Conservation (phyloP, 2,113 vertebrate species). For the Anarrhichthys ocellatus region DNA sequence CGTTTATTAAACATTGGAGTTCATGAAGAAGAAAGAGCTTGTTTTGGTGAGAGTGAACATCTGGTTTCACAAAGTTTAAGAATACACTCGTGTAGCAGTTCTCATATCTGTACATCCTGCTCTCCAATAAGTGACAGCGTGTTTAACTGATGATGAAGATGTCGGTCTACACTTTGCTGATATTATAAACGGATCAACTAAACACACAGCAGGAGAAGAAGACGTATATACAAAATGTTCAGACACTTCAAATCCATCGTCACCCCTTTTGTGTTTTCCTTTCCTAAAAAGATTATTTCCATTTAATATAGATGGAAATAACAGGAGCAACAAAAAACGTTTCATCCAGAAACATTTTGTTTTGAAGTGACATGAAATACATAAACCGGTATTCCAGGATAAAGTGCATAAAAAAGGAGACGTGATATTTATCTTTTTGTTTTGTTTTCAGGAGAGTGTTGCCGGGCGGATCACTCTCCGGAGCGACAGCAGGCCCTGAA, state of each 20-base stretch:
- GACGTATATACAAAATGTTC: constrained; percentile 31
- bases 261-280: constrained; percentile 24
- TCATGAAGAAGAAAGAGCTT: not conserved
- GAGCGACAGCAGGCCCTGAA: constrained; percentile 99
- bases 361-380: constrained; percentile 68
- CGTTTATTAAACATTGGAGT: too few species aligned
- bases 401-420: constrained; percentile 93
- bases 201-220: constrained; percentile 16
- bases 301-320: constrained; percentile 55
- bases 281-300: constrained; percentile 46
- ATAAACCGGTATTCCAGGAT: constrained; percentile 80
- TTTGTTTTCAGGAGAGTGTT: constrained; percentile 56
- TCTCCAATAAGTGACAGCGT: not conserved
- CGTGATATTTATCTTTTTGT: constrained; percentile 63
- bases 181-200: constrained; percentile 19
- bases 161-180: constrained; percentile 2
- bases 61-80: constrained; percentile 12
- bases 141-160: constrained; percentile 2
- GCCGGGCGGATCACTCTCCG: constrained; percentile 88
- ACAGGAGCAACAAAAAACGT: constrained; percentile 37
- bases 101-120: constrained; percentile 9
- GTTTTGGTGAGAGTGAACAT: not conserved
- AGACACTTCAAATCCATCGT: constrained; percentile 43
- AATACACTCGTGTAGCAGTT: constrained; percentile 3
- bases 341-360: constrained; percentile 61